Conservation (phyloP, 2,113 vertebrate species). For the Collichthys lucidus region DNA sequence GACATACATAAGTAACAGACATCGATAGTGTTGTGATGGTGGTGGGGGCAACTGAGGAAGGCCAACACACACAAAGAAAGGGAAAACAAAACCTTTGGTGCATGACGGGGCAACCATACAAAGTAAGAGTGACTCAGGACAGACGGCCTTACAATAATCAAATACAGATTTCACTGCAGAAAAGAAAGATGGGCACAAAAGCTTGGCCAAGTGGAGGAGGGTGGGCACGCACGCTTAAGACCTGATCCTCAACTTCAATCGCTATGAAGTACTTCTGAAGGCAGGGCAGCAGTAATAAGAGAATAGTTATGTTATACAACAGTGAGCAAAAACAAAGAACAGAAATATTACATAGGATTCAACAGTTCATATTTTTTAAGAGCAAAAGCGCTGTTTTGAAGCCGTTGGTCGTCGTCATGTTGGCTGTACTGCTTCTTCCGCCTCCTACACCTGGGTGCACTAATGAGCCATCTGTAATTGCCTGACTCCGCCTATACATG, state of each 20-base stretch:
- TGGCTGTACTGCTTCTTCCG: too few species aligned
- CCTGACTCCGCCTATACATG: too few species aligned
- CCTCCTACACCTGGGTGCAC: too few species aligned
- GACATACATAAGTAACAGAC: constrained; percentile 32
- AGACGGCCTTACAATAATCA: neutral
- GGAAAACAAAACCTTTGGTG: constrained; percentile 13
- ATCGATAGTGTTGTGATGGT: constrained; percentile 6
- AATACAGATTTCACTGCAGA: neutral
- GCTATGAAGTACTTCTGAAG: neutral
- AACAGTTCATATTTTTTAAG: neutral
- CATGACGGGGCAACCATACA: neutral
- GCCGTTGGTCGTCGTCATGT: too few species aligned
- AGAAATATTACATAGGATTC: neutral
- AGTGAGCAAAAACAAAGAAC: neutral
- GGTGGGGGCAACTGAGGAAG: constrained; percentile 5
- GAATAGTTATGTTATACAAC: neutral
- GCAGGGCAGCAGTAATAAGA: too few species aligned
- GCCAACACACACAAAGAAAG: neutral
- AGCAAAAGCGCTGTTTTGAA: neutral
- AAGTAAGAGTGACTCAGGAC: neutral
- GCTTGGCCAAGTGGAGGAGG: neutral
- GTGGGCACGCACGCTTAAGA: neutral
- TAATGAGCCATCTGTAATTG: too few species aligned
- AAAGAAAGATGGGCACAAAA: neutral
- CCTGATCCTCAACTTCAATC: neutral